Evolutionary conservation across 1,140 invertebrate genomes (phyloP), one percentile per base, ranked within the genome.

Genomic region (Drosophila sulfurigaster): DNA sequence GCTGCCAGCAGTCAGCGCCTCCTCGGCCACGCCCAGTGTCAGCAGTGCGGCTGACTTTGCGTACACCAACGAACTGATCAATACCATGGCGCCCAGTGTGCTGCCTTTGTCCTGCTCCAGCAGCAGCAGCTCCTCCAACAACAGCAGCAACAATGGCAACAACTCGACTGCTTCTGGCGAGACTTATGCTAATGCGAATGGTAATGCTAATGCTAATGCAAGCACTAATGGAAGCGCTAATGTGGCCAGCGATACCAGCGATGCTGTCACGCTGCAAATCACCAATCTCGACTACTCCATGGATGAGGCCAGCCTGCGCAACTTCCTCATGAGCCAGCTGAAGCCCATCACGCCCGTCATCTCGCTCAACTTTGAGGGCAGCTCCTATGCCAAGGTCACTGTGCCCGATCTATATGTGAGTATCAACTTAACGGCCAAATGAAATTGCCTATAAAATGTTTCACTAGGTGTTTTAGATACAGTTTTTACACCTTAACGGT

Each of bases 271-370:
- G 10, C 70, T 93, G 43, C 92, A 92, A 64, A 91, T 93, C 0
- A 93, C 89, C n/a, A 93, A 93, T 70, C 57, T 93, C 43, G 92
- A 93, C 56, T 92, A 91, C 64, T 87, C 91, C 13, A 77, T 92
- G 69, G 92, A 92, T 52, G 92, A 93, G 48, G 35, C 68, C 20
- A 91, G 72, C 56, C 68, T 93, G 43, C 79, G 85, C 11, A 85
- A 81, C 28, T 92, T 92, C 25, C 58, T 93, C 0, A 74, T 92
- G 68, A 86, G 69, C 66, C 92, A 92, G 45, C 63, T 93, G 10
- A 92, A 92, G 38, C 91, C 92, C 7, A 92, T 93, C 13, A 92
- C 92, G 1, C 92, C 92, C 0, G 91, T 93, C 4, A 65, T 93
- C 1, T 91, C 91, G 8, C 70, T 93, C 6, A 74, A 79, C 16